phyloP scores from a whole-genome alignment of 1,140 invertebrate genomes.

The Babylonia areolata region DNA sequence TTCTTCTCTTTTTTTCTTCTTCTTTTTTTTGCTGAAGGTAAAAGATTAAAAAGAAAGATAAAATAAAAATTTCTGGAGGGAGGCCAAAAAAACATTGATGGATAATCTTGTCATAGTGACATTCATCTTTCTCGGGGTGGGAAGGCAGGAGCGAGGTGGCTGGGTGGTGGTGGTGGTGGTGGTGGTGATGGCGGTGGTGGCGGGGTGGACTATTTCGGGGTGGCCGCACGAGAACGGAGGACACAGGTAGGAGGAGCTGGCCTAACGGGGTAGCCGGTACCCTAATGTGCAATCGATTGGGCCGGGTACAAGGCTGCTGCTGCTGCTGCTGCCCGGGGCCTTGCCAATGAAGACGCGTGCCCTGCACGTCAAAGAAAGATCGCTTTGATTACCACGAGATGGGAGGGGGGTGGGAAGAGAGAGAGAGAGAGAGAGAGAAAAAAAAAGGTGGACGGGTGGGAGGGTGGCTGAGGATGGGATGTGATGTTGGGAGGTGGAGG shows the following conservation, averaged over 20 bases:
- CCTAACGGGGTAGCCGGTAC: too few relatives aligned
- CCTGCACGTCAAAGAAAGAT: slow-evolving; percentile 2
- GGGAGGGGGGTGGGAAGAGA: neutral
- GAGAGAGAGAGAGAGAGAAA: neutral
- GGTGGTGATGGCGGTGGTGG: neutral
- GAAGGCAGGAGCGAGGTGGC: neutral
- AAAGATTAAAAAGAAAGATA: too few relatives aligned
- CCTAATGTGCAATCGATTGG: slow-evolving; percentile 35
- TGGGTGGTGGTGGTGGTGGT: neutral
- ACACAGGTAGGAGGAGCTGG: neutral
- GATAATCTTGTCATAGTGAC: slow-evolving; percentile 40
- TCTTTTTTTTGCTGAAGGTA: neutral
- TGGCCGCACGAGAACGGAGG: neutral
- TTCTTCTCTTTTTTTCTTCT: neutral
- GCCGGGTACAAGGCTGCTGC: neutral
- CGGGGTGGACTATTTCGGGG: neutral
- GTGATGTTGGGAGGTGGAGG: neutral
- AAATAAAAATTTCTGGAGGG: too few relatives aligned
- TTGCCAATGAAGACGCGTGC: slow-evolving; percentile 4
- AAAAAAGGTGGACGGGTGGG: neutral
- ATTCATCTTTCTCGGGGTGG: slow-evolving; percentile 31
- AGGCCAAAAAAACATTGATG: slow-evolving; percentile 28
- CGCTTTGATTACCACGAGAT: neutral
- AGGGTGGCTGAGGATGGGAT: neutral
- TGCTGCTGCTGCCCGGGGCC: too few relatives aligned